phyloP scores from a whole-genome alignment of 1,140 invertebrate species.

The Oryctes rhinoceros region DNA sequence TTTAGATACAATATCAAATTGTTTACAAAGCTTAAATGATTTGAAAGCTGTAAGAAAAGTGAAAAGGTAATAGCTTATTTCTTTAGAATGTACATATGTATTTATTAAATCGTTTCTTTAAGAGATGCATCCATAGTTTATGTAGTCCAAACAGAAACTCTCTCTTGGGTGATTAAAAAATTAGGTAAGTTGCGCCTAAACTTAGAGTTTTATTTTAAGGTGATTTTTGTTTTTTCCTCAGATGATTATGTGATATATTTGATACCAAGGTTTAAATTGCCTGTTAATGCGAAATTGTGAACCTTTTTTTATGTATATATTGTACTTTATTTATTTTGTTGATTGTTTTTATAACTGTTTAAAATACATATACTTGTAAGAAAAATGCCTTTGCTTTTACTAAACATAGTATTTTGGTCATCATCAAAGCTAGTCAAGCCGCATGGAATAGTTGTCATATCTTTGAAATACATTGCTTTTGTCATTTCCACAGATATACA shows the following conservation, averaged over 20 bases:
- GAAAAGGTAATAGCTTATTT: constrained; percentile 56
- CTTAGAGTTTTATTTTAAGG: neutral
- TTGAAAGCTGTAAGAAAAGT: constrained; percentile 56
- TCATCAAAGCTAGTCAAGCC: too few relatives aligned
- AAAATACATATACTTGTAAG: neutral
- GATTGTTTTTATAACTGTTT: neutral
- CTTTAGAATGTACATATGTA: neutral
- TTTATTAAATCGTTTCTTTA: constrained; percentile 1
- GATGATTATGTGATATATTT: constrained; percentile 3
- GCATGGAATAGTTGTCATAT: too few relatives aligned
- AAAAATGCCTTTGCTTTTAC: too few relatives aligned
- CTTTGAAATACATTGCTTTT: too few relatives aligned
- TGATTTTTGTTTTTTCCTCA: neutral
- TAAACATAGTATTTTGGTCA: too few relatives aligned
- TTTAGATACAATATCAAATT: constrained; percentile 64
- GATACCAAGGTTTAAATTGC: neutral
- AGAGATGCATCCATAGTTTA: constrained; percentile 5
- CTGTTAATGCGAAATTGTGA: neutral
- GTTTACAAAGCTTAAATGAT: constrained; percentile 59
- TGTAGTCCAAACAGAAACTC: neutral
- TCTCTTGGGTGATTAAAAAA: neutral
- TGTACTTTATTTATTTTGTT: neutral
- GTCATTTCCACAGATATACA: too few relatives aligned
- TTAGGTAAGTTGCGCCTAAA: constrained; percentile 11
- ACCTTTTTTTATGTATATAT: neutral